phyloP scores from a whole-genome alignment of 2,888 invertebrate species.

The Aphidius colemani region DNA sequence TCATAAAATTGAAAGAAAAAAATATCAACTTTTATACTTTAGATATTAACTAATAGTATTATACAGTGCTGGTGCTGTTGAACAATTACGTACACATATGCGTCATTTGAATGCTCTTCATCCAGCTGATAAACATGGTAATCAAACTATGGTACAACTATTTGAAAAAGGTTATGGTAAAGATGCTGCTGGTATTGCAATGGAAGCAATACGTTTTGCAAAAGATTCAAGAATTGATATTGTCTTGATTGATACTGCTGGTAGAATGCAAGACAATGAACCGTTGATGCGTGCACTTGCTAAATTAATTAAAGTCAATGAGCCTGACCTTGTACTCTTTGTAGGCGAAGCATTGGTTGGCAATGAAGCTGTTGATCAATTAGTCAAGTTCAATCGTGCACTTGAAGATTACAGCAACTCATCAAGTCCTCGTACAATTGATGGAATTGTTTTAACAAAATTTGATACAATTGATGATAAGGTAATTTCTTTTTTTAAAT shows the following conservation, averaged over 20 bases:
- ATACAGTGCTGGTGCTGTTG: slow-evolving; percentile 92
- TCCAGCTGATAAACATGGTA: slow-evolving; percentile 74
- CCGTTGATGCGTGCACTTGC: slow-evolving; percentile 97
- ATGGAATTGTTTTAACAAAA: slow-evolving; percentile 98
- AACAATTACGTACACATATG: slow-evolving; percentile 94
- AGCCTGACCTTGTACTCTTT: slow-evolving; percentile 97
- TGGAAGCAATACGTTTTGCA: slow-evolving; percentile 93
- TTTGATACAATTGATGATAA: slow-evolving; percentile 99
- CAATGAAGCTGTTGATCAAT: slow-evolving; percentile 98
- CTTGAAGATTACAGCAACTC: slow-evolving; percentile 85
- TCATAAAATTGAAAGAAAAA: slow-evolving; percentile 10
- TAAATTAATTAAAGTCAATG: slow-evolving; percentile 96
- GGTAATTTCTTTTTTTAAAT: slow-evolving; percentile 55
- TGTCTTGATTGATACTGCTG: slow-evolving; percentile 98
- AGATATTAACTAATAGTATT: neutral
- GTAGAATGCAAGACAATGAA: slow-evolving; percentile 99
- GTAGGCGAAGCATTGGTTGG: slow-evolving; percentile 99
- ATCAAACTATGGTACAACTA: slow-evolving; percentile 84
- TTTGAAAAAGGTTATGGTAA: slow-evolving; percentile 99
- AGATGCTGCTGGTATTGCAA: slow-evolving; percentile 97
- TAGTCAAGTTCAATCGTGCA: slow-evolving; percentile 98
- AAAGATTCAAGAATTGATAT: slow-evolving; percentile 83
- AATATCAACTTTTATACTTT: neutral
- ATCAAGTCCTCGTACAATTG: slow-evolving; percentile 86
- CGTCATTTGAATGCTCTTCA: slow-evolving; percentile 92